Evolutionary conservation across 2,888 invertebrate species (phyloP), one percentile per base, ranked within the genome.

Genomic region (Andrena bucephala): DNA sequence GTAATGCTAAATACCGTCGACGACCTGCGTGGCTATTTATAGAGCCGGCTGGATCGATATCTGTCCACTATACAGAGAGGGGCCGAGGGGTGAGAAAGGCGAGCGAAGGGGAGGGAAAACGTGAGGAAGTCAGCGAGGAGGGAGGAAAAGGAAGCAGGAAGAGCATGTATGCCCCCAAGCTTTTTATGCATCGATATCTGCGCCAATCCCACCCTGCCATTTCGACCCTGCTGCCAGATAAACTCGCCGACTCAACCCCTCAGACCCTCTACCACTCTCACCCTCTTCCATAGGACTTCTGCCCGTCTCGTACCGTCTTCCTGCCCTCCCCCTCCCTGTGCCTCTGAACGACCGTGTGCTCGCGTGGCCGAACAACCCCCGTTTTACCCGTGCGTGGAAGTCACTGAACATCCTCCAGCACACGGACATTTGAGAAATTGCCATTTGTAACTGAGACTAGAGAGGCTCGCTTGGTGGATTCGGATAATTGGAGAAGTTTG

Each of bases 1-100:
- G 87, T 90, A 91, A 92, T 89, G 88, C 85, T 90, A 91, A 92
- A 91, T 91, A 91, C 87, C 89, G 80, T 71, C 85, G 84, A 87
- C 88, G 85, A 88, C 63, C 85, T 79, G 84, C 76, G 84, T 69
- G 79, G 86, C 91, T 91, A 92, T 92, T 92, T 92, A 91, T 90
- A 92, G 91, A 87, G 63, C 16, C 67, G 77, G 54, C 68, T 83
- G 89, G 92, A 87, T 92, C 92, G 91, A 92, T 92, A 90, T 74
- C 79, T 74, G 85, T 70, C 81, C 80, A 75, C 63, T 87, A 83
- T 85, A 85, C 83, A 67, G 78, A 66, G 66, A 63, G 65, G 20
- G 70, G 72, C 50, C 31, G 42, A 67, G 42, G 48, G 59, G 50
- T 16, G 59, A 7, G 70, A 67, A 24, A 54, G 13, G 31, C 36